Evolutionary conservation across 2,113 vertebrate species (phyloP), one percentile per base, ranked within the genome.

Genomic region (Climacteris rufus): DNA sequence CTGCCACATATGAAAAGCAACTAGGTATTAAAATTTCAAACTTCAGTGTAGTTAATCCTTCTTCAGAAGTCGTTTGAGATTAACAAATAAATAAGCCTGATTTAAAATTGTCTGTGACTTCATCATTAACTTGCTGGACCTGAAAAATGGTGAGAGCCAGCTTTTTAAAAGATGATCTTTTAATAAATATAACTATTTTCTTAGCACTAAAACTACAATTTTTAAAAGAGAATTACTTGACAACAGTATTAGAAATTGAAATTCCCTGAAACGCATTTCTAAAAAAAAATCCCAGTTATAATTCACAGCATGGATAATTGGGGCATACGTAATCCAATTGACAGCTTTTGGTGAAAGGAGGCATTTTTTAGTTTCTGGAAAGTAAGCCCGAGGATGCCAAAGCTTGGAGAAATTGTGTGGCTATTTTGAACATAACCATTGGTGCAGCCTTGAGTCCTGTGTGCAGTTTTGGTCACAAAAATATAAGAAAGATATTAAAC

Each of bases 1-100:
- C 75, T 94, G 71, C 19, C 65, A 86, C 63, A 59, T 90, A 42
- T 74, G 49, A 86, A 90, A 94, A 83, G 19, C 45, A 74, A 50
- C 8, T 85, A 65, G 25, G 42, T 91, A 88, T 90, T 95, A 90
- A 87, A 87, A 89, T 85, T 91, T 96, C 75, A 86, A 72, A 81
- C 42, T 83, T 93, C 53, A 63, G 7, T 54, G 39, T 64, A 77
- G 63, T 18, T 95, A 95, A 96, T 95, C 75, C 75, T 90, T 88
- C 66, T 77, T 94, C 59, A 95, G 78, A 90, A 96, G 42, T 65
- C 2, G 0, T 54, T 90, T 0, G 0, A 91, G 75, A 93, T 91
- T 91, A 90, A 83, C 40, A 94, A 93, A 78, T 74, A 90, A 88
- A 84, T 74, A 80, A 90, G 15, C 7, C 30, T 18, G 49, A 91